phyloP scores from a whole-genome alignment of 2,797 vertebrate genomes.

The Poecilia wingei region DNA sequence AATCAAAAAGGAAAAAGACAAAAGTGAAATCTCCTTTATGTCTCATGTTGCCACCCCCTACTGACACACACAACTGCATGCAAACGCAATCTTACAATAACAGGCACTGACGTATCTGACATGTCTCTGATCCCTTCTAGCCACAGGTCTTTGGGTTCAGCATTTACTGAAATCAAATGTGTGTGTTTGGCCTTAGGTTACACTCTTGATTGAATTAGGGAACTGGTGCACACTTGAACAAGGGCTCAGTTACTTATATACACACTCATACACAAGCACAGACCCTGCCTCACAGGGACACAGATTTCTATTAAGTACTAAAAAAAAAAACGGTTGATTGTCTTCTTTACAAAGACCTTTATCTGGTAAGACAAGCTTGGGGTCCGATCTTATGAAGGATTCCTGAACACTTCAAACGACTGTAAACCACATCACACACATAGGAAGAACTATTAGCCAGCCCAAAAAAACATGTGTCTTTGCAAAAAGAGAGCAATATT shows the following conservation, averaged over 20 bases:
- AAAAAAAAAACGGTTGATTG: slow-evolving; percentile 67
- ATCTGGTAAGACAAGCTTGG: slow-evolving; percentile 78
- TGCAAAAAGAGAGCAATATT: slow-evolving; percentile 72
- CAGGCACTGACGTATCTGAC: slow-evolving; percentile 48
- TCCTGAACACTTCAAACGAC: slow-evolving; percentile 81
- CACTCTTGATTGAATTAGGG: slow-evolving; percentile 78
- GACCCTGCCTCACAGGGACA: slow-evolving; percentile 43
- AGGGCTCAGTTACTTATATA: slow-evolving; percentile 19
- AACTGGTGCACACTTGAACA: slow-evolving; percentile 50
- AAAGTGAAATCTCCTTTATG: slow-evolving; percentile 26
- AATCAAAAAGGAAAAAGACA: slow-evolving; percentile 33
- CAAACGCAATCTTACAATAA: slow-evolving; percentile 24
- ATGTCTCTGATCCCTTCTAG: slow-evolving; percentile 57
- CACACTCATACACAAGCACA: slow-evolving; percentile 11
- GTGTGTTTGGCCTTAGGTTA: slow-evolving; percentile 76
- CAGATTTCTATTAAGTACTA: slow-evolving; percentile 77
- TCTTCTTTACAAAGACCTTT: slow-evolving; percentile 74
- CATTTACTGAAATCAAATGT: slow-evolving; percentile 75
- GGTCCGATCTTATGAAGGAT: slow-evolving; percentile 75
- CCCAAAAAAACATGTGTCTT: slow-evolving; percentile 81
- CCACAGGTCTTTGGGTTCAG: slow-evolving; percentile 67
- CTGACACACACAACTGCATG: slow-evolving; percentile 4
- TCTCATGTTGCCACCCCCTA: slow-evolving; percentile 6
- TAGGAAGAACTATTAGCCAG: slow-evolving; percentile 80
- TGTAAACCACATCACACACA: slow-evolving; percentile 76